These are phyloP conservation scores for Dendrocincla tyrannina DNA, from an alignment of 2,797 vertebrate genomes.

Conservation along the genomic window DNA sequence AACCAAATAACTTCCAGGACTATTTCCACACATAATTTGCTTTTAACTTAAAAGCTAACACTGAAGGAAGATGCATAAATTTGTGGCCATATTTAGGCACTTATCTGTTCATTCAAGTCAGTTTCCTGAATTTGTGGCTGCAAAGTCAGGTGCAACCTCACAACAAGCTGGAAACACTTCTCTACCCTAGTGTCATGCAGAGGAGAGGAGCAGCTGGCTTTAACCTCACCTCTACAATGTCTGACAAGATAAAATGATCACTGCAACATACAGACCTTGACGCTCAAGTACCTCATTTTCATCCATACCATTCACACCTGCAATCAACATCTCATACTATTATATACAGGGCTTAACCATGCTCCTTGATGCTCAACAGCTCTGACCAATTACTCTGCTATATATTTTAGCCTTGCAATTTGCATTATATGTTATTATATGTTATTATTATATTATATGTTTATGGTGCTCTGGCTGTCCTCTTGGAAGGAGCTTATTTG, in stretches of 20 bases:
- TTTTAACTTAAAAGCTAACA: background rate
- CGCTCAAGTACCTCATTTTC: background rate
- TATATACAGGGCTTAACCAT: background rate
- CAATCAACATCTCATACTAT: background rate
- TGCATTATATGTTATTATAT: background rate
- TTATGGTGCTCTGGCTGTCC: background rate
- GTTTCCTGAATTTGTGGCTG: background rate
- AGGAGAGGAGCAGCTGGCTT: background rate
- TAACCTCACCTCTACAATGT: rapidly evolving
- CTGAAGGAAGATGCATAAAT: background rate
- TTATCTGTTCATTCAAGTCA: background rate
- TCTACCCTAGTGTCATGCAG: rapidly evolving
- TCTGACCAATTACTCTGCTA: background rate
- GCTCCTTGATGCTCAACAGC: background rate
- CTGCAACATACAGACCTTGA: background rate
- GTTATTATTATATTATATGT: background rate
- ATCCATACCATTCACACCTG: background rate
- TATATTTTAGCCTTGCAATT: background rate
- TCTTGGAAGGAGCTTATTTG: background rate
- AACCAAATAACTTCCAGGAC: background rate
- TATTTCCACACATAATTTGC: background rate
- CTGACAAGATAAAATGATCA: background rate
- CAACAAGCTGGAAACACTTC: background rate
- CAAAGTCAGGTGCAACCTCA: background rate
- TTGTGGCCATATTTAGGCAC: background rate